Evolutionary conservation across 2,113 vertebrate genomes (phyloP).

Genomic region (Egretta garzetta): DNA sequence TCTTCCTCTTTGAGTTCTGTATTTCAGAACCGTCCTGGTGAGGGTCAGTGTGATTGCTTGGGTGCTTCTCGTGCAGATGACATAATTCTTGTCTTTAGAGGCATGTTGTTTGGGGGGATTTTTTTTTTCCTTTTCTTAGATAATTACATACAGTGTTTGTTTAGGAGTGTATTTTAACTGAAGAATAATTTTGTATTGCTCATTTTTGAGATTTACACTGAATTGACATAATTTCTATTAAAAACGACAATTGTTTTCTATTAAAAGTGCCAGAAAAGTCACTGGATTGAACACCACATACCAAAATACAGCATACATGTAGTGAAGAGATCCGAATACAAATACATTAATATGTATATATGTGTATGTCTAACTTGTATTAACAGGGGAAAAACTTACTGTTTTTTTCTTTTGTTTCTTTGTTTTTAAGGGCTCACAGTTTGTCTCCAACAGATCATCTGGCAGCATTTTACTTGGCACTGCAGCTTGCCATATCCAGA

Average conservation of each 20-base stretch:
- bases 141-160: neutral
- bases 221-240: neutral
- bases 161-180: neutral
- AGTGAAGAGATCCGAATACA: neutral
- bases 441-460: constrained; percentile 94
- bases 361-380: neutral
- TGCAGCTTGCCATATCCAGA: constrained; percentile 96
- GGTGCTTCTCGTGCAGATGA: neutral
- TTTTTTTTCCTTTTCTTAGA: neutral
- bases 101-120: neutral
- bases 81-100: neutral
- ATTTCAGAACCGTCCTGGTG: neutral
- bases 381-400: neutral
- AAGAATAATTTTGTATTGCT: neutral
- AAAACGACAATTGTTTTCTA: neutral
- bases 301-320: neutral
- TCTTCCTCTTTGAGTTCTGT: neutral
- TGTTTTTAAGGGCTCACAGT: constrained; percentile 89
- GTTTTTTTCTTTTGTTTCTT: neutral
- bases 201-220: neutral
- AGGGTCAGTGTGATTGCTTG: neutral
- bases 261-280: neutral
- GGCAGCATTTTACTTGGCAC: constrained; percentile 93
- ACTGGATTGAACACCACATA: neutral
- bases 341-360: neutral